These are phyloP conservation scores for Hypotaenidia okinawae DNA, from an alignment of 2,797 vertebrate species.

Conservation along the genomic window DNA sequence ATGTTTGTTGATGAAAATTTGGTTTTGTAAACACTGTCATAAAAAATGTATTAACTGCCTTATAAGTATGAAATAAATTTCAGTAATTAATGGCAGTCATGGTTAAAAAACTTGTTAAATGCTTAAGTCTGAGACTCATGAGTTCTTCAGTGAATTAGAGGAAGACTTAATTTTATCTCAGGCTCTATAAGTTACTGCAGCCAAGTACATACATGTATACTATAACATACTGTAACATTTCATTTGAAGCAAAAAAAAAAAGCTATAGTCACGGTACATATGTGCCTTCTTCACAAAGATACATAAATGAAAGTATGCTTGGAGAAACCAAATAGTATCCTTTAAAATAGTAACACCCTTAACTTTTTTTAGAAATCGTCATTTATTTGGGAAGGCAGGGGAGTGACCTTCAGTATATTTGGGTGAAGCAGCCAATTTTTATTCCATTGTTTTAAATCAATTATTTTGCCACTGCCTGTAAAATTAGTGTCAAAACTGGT, in stretches of 20 bases:
- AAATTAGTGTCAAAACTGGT: background rate
- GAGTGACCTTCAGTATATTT: background rate
- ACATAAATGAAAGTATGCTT: background rate
- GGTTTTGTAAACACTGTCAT: background rate
- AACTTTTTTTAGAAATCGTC: background rate
- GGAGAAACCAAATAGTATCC: background rate
- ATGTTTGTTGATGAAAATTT: background rate
- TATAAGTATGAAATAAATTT: background rate
- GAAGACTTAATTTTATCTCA: background rate
- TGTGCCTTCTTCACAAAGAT: background rate
- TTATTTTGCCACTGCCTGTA: background rate
- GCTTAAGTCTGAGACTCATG: background rate
- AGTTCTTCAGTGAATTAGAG: background rate
- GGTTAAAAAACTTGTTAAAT: background rate
- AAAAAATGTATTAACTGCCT: background rate
- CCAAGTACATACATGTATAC: background rate
- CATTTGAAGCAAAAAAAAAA: background rate
- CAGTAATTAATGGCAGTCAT: background rate
- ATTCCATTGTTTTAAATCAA: background rate
- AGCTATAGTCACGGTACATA: background rate
- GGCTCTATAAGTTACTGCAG: background rate
- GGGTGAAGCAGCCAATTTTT: background rate
- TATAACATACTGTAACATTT: background rate
- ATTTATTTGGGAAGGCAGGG: background rate
- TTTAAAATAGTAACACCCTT: background rate